These are phyloP conservation scores for Ichneumoninae sp. DNA, from an alignment of 2,888 invertebrate species.

Conservation along the genomic window DNA sequence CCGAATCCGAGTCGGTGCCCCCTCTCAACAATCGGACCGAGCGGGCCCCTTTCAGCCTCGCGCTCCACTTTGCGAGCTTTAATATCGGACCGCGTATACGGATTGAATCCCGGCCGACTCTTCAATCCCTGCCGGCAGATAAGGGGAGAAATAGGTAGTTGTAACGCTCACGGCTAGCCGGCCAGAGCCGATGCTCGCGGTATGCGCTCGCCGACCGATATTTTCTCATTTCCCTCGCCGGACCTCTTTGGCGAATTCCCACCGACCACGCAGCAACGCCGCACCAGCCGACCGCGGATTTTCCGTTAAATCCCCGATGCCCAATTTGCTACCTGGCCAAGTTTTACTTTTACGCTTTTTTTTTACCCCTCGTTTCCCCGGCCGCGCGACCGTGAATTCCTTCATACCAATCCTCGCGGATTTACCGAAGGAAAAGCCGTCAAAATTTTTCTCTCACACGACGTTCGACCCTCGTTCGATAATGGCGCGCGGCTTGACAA, in stretches of 20 bases:
- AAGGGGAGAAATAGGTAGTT: not conserved
- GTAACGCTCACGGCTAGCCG: not conserved
- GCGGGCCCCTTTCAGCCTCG: constrained; percentile 33
- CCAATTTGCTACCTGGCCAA: constrained; percentile 7
- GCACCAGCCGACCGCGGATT: not conserved
- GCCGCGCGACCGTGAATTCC: constrained; percentile 13
- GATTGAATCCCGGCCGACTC: constrained; percentile 57
- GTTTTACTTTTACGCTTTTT: constrained; percentile 9
- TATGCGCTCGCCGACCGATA: constrained; percentile 35
- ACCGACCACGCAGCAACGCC: constrained; percentile 25
- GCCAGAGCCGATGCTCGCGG: not conserved
- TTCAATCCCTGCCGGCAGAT: constrained; percentile 10
- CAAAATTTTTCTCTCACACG: constrained; percentile 8
- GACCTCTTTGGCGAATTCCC: constrained; percentile 32
- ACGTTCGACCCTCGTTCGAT: constrained; percentile 24
- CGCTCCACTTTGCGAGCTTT: constrained; percentile 64
- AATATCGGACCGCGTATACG: constrained; percentile 63
- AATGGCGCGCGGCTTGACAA: constrained; percentile 11
- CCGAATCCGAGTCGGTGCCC: constrained; percentile 24
- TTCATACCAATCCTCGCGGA: constrained; percentile 7
- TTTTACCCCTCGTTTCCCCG: not conserved
- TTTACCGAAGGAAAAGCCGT: not conserved
- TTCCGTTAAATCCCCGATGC: constrained; percentile 33
- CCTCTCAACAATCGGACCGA: constrained; percentile 27
- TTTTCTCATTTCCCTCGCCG: constrained; percentile 49